These are phyloP conservation scores for Adineta ricciae DNA, from an alignment of 2,888 invertebrate species.

Conservation along the genomic window DNA sequence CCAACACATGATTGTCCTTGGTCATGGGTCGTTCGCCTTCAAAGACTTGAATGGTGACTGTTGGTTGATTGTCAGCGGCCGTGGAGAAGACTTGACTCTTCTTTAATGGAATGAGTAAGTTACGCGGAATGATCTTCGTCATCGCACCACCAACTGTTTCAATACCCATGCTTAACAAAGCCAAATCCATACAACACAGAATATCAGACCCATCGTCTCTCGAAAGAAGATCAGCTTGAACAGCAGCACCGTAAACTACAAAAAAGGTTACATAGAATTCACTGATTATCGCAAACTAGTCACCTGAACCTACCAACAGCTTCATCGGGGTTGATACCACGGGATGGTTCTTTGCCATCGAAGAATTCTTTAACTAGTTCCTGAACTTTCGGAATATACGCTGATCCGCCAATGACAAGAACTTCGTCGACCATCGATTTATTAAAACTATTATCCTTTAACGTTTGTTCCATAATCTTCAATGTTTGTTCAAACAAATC, in stretches of 20 bases:
- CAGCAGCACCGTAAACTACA: constrained; percentile 83
- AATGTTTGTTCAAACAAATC: constrained; percentile 68
- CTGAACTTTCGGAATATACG: constrained; percentile 92
- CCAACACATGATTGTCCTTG: constrained; percentile 93
- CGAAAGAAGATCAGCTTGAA: constrained; percentile 91
- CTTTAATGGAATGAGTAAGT: constrained; percentile 97
- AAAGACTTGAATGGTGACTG: constrained; percentile 86
- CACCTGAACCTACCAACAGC: constrained; percentile 60
- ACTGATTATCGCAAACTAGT: too few relatives aligned
- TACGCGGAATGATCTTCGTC: constrained; percentile 92
- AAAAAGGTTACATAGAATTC: too few relatives aligned
- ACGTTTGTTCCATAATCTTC: constrained; percentile 84
- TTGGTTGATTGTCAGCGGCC: constrained; percentile 95
- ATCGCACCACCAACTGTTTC: constrained; percentile 99
- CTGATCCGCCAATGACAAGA: constrained; percentile 94
- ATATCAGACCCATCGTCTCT: constrained; percentile 91
- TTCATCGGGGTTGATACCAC: constrained; percentile 97
- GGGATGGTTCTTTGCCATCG: constrained; percentile 88
- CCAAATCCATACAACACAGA: constrained; percentile 88
- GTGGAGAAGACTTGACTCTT: constrained; percentile 98
- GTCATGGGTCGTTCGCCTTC: constrained; percentile 99
- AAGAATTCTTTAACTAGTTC: constrained; percentile 62
- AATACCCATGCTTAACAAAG: constrained; percentile 95
- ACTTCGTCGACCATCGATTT: constrained; percentile 96
- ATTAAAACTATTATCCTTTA: constrained; percentile 95